Evolutionary conservation across 2,797 vertebrate genomes (phyloP), one percentile per base, ranked within the genome.

Genomic region (Miichthys miiuy): DNA sequence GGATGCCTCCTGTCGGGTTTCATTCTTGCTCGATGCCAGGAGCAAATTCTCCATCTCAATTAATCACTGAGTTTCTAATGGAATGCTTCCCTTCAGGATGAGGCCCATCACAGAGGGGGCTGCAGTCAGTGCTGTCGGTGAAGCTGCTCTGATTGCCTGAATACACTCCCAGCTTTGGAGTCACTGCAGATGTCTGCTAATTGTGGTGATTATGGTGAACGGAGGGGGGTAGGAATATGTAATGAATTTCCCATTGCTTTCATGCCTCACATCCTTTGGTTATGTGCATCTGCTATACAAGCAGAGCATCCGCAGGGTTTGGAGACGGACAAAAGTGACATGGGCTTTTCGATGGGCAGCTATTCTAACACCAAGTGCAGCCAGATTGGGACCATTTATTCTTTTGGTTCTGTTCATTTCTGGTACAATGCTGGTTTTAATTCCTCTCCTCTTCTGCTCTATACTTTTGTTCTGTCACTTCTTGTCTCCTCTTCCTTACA

Each of bases 101-200:
- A 91, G 90, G 92, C 93, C 91, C 91, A 81, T 91, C 91, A 79
- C 90, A 86, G 91, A 92, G 91, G 94, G 93, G 91, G 92, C 87
- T 92, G 88, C 81, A 85, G 92, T 88, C 85, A 86, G 82, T 79
- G 87, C 76, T 81, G 90, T 87, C 50, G 85, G 75, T 93, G 91
- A 94, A 93, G 92, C 89, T 68, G 85, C 87, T 92, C 90, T 94
- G 93, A 94, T 94, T 94, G 91, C 93, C 87, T 92, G 88, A 93
- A 93, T 90, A 90, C 90, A 90, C 89, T 92, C 87, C 76, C 87
- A 86, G 92, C 89, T 92, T 91, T 92, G 91, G 92, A 94, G 90
- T 93, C 91, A 92, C 90, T 92, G 93, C 94, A 95, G 95, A 95
- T 96, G 95, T 95, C 93, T 94, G 92, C 91, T 95, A 95, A 96